Base-by-base conservation (phyloP, 1,140 invertebrate genomes). In the Dinoponera quadriceps region DNA sequence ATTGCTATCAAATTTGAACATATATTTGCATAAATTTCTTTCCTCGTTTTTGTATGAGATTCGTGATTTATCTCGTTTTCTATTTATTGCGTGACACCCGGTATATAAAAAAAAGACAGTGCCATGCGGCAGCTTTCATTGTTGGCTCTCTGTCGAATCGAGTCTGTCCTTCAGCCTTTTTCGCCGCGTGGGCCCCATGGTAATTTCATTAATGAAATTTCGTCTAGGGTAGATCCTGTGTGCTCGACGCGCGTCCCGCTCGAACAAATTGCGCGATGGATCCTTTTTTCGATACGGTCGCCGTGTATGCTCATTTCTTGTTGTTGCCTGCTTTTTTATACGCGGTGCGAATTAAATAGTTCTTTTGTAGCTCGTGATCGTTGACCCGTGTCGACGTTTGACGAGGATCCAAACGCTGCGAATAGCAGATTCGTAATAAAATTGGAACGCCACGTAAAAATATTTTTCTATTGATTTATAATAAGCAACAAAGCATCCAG, bases 181-280 rank as follows among this genome's bases (percentile, higher is more conserved):
- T 86, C 49, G 29, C 33, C 29, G n/a, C 44, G 48, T 60, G 38
- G 11, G 44, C 14, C n/a, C n/a, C 48, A 60, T n/a, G 20, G 69
- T 91, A 88, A 90, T 90, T 91, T 91, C 87, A 89, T 90, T 89
- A 91, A 90, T 86, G 89, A 89, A 90, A 90, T 89, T 85, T 88
- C 68, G 83, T 77, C 57, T n/a, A n/a, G 33, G 80, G 74, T 75
- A 11, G 14, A 33, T 69, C 20, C 18, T 13, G 22, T 44, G 38
- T 44, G 9, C 57, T 20, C 51, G 22, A 44, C 55, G 7, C 27
- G 48, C 44, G 7, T 33, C 33, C 20, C 27, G 13, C 9, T n/a
- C n/a, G 3, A 27, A 57, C 33, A 22, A 9, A 20, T 38, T 22
- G 2, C 49, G 13, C n/a, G n/a, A 16, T 73, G 18, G 55, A 60